These are phyloP conservation scores for Eutolmus rufibarbis DNA, from an alignment of 2,888 invertebrate species.

Conservation along the genomic window DNA sequence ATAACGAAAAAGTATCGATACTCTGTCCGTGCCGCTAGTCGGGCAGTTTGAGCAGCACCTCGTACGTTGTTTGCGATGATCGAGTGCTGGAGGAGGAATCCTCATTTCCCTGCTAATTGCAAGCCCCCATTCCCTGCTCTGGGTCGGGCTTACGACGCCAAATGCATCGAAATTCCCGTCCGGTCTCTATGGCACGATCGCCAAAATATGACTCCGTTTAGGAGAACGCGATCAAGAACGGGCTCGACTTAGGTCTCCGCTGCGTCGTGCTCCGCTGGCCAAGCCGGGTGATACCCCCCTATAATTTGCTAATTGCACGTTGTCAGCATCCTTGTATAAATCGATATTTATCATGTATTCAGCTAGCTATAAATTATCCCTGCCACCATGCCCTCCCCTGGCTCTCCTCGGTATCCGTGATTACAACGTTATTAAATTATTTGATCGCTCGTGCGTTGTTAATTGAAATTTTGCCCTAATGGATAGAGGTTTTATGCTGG, in stretches of 20 bases:
- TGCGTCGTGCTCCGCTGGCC: background rate
- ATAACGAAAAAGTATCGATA: too few relatives aligned
- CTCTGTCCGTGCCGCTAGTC: too few relatives aligned
- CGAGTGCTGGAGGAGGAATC: background rate
- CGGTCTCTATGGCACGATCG: slow-evolving; percentile 20
- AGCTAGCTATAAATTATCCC: slow-evolving; percentile 32
- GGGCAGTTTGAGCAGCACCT: slow-evolving; percentile 10
- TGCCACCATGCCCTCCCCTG: background rate
- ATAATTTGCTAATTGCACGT: slow-evolving; percentile 35
- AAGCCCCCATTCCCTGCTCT: background rate
- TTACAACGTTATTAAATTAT: slow-evolving; percentile 35
- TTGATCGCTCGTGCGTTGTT: slow-evolving; percentile 25
- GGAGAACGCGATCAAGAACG: background rate
- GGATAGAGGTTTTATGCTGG: background rate
- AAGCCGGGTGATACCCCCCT: background rate
- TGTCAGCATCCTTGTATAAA: slow-evolving; percentile 24
- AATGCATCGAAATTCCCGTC: background rate
- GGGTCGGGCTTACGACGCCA: background rate
- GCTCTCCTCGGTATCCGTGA: background rate
- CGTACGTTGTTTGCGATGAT: background rate
- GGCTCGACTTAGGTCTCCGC: background rate
- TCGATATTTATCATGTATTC: slow-evolving; percentile 32
- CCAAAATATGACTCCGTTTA: slow-evolving; percentile 20
- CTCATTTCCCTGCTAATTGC: background rate
- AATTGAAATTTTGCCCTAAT: slow-evolving; percentile 17